Evolutionary conservation across 2,797 vertebrate species (phyloP).

Genomic region (Hafferia zeledoni): DNA sequence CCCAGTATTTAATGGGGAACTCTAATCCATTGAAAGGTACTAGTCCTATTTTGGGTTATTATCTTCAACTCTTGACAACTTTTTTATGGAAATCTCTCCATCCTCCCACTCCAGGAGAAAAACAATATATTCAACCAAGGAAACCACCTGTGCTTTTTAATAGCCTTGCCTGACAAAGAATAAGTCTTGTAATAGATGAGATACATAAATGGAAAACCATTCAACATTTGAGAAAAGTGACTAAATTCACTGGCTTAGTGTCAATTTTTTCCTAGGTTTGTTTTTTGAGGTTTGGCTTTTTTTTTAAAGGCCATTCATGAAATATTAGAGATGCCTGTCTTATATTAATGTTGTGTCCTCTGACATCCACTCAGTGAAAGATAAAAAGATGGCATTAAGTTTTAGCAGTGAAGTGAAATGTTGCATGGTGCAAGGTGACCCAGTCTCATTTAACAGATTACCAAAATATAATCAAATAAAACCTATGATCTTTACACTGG

Average conservation of each 20-base stretch:
- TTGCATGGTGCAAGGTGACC: conserved; percentile 72
- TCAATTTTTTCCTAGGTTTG: conserved; percentile 57
- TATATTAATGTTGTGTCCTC: conserved; percentile 73
- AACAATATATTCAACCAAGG: background rate
- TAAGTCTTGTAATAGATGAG: conserved; percentile 7
- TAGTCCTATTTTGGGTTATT: background rate
- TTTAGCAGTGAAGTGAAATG: conserved; percentile 72
- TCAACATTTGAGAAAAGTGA: conserved; percentile 32
- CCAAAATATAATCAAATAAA: conserved; percentile 77
- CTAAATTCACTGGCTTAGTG: conserved; percentile 29
- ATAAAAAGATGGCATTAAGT: conserved; percentile 77
- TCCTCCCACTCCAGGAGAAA: background rate
- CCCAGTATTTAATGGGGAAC: background rate
- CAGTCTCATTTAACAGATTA: conserved; percentile 74
- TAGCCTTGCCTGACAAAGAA: conserved; percentile 4
- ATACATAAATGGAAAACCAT: conserved; percentile 35
- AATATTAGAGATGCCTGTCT: conserved; percentile 66
- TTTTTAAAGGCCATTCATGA: conserved; percentile 65
- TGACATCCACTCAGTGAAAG: conserved; percentile 74
- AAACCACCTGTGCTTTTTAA: conserved; percentile 2
- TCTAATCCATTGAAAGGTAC: background rate
- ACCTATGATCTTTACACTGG: conserved; percentile 73
- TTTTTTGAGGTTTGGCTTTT: background rate
- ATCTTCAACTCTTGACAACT: background rate
- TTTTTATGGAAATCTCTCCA: background rate